Evolutionary conservation across 2,888 invertebrate species (phyloP), one percentile per base, ranked within the genome.

Genomic region (Tenthredo mesomela): DNA sequence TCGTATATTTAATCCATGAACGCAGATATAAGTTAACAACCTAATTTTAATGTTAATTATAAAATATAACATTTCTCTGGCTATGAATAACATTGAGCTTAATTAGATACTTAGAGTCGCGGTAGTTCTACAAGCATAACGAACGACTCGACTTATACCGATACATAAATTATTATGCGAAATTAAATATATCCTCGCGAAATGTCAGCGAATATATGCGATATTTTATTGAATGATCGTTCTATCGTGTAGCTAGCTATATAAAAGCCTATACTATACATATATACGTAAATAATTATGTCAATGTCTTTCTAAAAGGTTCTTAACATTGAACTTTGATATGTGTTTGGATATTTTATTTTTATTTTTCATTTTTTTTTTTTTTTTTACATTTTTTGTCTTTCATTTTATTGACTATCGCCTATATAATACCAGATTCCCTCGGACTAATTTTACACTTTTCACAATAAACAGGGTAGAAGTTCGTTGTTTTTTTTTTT

Each of bases 291-390:
- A 29, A 18, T 29, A 77, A 77, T 77, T 77, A 77, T 77, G 77
- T 77, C 50, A 47, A 77, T 50, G 50, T 54, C 47, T 67, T 67
- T 77, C 77, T 33, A 15, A 77, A 50, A 54, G 18, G 54, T 54
- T 29, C 54, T 77, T 77, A 18, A 40, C 25, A 54, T 10, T 77
- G 77, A 77, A 77, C 77, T 50, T 77, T 77, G n/a, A n/a, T 40
- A 54, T 43, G 25, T 67, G 10, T 40, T 71, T 40, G n/a, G 5
- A 21, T 6, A 15, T 21, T 75, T 21, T 71, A 9, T n/a, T 21
- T n/a, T 21, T 9, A 6, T 75, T 29, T 29, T 75, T 29, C 2
- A 29, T 29, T 29, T 25, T 7, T 40, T 71, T n/a, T 1, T 75
- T 33, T 33, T 33, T 33, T 25, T 18, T 40, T 71, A 33, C 0